phyloP scores from a whole-genome alignment of 2,888 invertebrate genomes.

The Thumatha senex region DNA sequence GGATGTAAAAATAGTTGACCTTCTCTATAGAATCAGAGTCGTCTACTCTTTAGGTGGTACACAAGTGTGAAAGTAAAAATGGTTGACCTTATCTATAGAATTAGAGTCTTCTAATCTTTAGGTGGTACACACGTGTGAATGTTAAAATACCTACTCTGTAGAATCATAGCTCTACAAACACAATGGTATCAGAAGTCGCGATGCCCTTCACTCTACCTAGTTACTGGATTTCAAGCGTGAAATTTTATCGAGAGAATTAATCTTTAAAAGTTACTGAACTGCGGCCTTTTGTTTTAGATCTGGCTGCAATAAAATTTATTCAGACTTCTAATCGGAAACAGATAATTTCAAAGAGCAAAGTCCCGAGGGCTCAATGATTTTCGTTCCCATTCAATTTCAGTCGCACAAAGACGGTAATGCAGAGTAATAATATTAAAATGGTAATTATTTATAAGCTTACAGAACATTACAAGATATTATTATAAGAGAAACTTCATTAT shows the following conservation, averaged over 20 bases:
- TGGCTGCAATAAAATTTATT: slow-evolving; percentile 72
- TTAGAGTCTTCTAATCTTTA: too few species aligned
- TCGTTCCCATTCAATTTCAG: slow-evolving; percentile 40
- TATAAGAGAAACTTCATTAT: not conserved
- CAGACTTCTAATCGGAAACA: slow-evolving; percentile 65
- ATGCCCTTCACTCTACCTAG: slow-evolving; percentile 59
- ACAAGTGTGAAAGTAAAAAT: too few species aligned
- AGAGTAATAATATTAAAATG: slow-evolving; percentile 36
- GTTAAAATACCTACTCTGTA: slow-evolving; percentile 23
- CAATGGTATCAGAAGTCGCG: slow-evolving; percentile 57
- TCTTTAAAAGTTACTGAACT: slow-evolving; percentile 69
- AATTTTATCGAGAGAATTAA: slow-evolving; percentile 81
- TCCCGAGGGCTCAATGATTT: slow-evolving; percentile 52
- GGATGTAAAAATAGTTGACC: too few species aligned
- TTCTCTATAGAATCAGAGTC: too few species aligned
- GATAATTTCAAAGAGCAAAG: slow-evolving; percentile 57
- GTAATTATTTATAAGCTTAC: slow-evolving; percentile 25
- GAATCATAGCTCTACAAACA: slow-evolving; percentile 41
- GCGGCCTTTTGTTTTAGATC: slow-evolving; percentile 71
- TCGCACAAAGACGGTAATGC: slow-evolving; percentile 43
- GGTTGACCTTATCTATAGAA: too few species aligned
- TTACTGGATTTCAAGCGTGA: slow-evolving; percentile 70
- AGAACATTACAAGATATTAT: not conserved
- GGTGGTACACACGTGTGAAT: too few species aligned
- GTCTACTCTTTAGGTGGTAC: too few species aligned